Evolutionary conservation across 2,888 invertebrate genomes (phyloP).

Genomic region (Miltochrista miniata): DNA sequence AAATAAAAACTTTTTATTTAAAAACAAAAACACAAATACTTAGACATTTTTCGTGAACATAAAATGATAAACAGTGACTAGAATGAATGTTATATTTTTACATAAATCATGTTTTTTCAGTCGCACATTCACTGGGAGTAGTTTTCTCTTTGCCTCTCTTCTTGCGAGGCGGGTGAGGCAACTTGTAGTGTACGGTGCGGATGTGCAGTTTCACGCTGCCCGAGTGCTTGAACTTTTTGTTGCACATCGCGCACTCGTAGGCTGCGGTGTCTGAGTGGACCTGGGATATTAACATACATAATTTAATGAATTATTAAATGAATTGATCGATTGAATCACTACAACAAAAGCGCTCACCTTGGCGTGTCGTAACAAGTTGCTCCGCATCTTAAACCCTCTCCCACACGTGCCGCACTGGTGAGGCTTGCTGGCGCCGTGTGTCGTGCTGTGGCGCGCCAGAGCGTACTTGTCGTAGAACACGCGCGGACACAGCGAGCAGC

Average conservation of each 20-base stretch:
- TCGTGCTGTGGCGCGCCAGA: constrained; percentile 32
- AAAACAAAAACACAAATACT: too few relatives aligned
- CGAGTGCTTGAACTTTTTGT: constrained; percentile 47
- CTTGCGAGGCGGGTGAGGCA: constrained; percentile 41
- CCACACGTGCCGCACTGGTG: constrained; percentile 34
- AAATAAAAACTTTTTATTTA: too few relatives aligned
- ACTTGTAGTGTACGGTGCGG: constrained; percentile 43
- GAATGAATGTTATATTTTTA: too few relatives aligned
- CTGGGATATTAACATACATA: constrained; percentile 13
- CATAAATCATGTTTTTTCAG: too few relatives aligned
- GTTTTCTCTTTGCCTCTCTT: constrained; percentile 17
- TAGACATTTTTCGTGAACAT: too few relatives aligned
- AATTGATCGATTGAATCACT: not conserved
- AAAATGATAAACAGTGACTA: too few relatives aligned
- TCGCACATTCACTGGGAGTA: not conserved
- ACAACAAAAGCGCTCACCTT: constrained; percentile 24
- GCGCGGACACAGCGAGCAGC: constrained; percentile 34
- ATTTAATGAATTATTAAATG: not conserved
- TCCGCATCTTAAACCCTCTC: constrained; percentile 32
- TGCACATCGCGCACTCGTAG: constrained; percentile 43
- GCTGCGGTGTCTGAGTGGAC: constrained; percentile 41
- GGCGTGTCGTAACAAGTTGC: constrained; percentile 33
- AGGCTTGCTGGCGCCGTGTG: constrained; percentile 31
- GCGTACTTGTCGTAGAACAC: constrained; percentile 42
- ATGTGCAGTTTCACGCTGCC: constrained; percentile 43